A percentile compares a stretch with the other conserved stretches of the same genome.
Conservation (phyloP, 1,140 invertebrate genomes). For the Babylonia areolata region DNA sequence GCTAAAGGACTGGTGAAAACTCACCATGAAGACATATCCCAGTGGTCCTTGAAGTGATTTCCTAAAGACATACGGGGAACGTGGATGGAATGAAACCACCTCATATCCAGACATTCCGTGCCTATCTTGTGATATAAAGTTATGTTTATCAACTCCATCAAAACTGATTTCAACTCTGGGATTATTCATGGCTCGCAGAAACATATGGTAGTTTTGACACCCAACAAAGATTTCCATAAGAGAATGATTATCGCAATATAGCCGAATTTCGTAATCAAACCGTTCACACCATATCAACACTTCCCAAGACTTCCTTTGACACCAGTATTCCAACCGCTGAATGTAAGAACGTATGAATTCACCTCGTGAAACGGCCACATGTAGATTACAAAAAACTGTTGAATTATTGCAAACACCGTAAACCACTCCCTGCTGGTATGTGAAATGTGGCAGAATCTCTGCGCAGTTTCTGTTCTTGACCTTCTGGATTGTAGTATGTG, state of each 20-base stretch:
- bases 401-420: neutral
- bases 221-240: neutral
- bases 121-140: neutral
- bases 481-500: neutral
- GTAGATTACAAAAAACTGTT: neutral
- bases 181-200: neutral
- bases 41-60: neutral
- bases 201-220: neutral
- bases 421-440: neutral
- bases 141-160: neutral
- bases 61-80: neutral
- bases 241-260: neutral
- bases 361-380: neutral
- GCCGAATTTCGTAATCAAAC: neutral
- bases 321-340: neutral
- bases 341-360: neutral
- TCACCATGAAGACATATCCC: neutral
- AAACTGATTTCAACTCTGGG: neutral
- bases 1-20: neutral
- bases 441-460: neutral
- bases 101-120: neutral
- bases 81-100: neutral
- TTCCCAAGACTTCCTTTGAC: neutral
- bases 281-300: neutral
- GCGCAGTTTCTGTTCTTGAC: neutral